phyloP scores from a whole-genome alignment of 37 sponge, comb jelly and placozoan species.

The Dysidea cf. avara region DNA sequence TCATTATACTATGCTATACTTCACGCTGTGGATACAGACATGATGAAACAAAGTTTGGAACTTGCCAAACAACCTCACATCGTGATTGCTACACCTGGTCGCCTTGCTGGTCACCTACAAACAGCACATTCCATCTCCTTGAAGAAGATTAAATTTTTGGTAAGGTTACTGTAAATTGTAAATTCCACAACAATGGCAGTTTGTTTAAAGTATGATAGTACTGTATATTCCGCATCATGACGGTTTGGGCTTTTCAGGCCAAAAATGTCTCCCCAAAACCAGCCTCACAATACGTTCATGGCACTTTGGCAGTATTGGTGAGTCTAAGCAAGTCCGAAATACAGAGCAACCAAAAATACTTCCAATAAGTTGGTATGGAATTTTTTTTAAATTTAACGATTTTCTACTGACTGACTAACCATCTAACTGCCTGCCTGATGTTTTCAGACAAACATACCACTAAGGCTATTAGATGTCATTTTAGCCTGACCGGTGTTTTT shows the following conservation, averaged over 20 bases:
- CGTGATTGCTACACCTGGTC: conserved; percentile 96
- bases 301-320: no score
- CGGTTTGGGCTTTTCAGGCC: no score
- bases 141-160: conserved; percentile 82
- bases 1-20: background rate
- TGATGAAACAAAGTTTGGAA: conserved; percentile 87
- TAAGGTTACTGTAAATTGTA: conserved; percentile 27
- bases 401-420: background rate
- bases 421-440: background rate
- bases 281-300: background rate
- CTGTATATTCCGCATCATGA: no score
- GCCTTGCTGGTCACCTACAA: conserved; percentile 89
- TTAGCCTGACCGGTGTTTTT: no score
- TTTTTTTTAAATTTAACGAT: background rate
- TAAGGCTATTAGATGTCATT: no score
- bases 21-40: no score
- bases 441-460: no score
- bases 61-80: conserved; percentile 86
- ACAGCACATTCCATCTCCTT: conserved; percentile 84
- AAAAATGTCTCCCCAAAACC: no score
- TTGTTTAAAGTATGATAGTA: no score
- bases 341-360: background rate
- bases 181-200: no score
- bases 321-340: background rate
- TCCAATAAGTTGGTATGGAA: background rate